phyloP scores from a whole-genome alignment of 2,888 invertebrate species.

The Xestoiulus laeticollis region DNA sequence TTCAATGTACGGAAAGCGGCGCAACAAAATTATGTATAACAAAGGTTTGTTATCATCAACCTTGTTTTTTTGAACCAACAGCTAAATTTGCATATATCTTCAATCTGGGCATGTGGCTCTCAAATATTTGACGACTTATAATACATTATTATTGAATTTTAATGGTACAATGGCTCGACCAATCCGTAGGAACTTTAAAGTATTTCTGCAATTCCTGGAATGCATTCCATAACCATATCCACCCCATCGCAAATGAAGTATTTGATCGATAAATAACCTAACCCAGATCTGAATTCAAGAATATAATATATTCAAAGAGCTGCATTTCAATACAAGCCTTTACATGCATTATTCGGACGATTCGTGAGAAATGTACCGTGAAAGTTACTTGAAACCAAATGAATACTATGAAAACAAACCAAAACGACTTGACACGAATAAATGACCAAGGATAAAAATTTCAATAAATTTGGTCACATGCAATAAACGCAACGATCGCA shows the following conservation, averaged over 20 bases:
- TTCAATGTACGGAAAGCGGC: too few relatives aligned
- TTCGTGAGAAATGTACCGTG: neutral
- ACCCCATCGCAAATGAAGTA: neutral
- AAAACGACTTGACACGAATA: neutral
- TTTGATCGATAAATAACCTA: neutral
- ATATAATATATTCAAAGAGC: neutral
- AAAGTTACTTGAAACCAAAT: neutral
- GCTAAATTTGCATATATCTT: too few relatives aligned
- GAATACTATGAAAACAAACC: neutral
- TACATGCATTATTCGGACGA: neutral
- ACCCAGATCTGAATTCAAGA: neutral
- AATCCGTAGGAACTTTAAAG: neutral
- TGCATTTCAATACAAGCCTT: neutral
- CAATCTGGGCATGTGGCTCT: too few relatives aligned
- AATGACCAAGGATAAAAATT: neutral
- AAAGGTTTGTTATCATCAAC: too few relatives aligned
- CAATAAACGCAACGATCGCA: neutral
- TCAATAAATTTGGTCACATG: neutral
- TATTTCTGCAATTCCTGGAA: neutral
- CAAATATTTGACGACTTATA: too few relatives aligned
- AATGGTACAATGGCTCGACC: neutral
- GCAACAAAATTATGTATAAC: too few relatives aligned
- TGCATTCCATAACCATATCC: neutral
- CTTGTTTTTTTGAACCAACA: too few relatives aligned
- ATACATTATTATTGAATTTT: neutral